Percentiles rank a stretch among this genome's conserved stretches.
Evolutionary conservation across 1,140 invertebrate species (phyloP).

Genomic region (Drosophila jambulina): DNA sequence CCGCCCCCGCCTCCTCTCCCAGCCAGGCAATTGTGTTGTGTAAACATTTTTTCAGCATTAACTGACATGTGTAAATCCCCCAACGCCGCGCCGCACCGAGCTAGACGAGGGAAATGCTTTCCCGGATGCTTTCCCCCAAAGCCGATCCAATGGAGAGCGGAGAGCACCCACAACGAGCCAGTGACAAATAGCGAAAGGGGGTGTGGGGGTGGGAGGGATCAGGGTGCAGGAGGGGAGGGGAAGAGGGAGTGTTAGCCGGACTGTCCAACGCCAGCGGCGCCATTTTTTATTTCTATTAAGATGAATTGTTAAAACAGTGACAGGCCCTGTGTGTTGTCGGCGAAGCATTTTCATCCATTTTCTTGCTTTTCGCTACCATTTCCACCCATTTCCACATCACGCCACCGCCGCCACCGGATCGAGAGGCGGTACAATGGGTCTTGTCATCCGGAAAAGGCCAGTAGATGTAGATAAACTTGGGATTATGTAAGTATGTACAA

Average conservation of each 20-base stretch:
- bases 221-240: not conserved
- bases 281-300: slow-evolving; percentile 82
- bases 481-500: not conserved
- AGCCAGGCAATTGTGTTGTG: slow-evolving; percentile 76
- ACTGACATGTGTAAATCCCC: slow-evolving; percentile 79
- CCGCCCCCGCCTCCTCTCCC: not conserved
- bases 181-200: slow-evolving; percentile 66
- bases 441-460: slow-evolving; percentile 32
- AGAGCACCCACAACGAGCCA: slow-evolving; percentile 63
- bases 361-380: slow-evolving; percentile 24
- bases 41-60: slow-evolving; percentile 83
- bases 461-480: slow-evolving; percentile 1
- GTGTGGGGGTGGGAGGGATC: not conserved
- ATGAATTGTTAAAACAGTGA: slow-evolving; percentile 81
- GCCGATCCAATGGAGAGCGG: slow-evolving; percentile 41
- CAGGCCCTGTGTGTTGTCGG: slow-evolving; percentile 59
- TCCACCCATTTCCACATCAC: slow-evolving; percentile 4
- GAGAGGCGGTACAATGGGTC: slow-evolving; percentile 39
- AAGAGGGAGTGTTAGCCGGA: slow-evolving; percentile 38
- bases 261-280: slow-evolving; percentile 71
- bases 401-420: slow-evolving; percentile 12
- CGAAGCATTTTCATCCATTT: slow-evolving; percentile 49
- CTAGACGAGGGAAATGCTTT: slow-evolving; percentile 37
- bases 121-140: slow-evolving; percentile 46
- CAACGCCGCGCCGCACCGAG: slow-evolving; percentile 21